phyloP scores from a whole-genome alignment of 2,888 invertebrate species.

The Orthosia cruda region DNA sequence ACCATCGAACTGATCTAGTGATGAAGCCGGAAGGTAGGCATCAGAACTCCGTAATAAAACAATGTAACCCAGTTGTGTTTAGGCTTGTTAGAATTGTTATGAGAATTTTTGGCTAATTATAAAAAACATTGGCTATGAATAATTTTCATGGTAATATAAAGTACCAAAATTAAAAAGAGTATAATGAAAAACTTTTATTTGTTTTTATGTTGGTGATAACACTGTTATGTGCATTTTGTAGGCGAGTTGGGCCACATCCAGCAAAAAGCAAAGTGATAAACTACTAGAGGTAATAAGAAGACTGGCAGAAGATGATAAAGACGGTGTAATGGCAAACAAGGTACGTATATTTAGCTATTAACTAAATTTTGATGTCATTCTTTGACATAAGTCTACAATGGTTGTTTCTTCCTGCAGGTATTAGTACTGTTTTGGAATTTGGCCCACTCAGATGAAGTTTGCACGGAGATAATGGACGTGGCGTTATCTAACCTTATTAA shows the following conservation, averaged over 20 bases:
- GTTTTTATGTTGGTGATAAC: neutral
- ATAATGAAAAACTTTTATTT: no score
- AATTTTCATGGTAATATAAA: no score
- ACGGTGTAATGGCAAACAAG: constrained; percentile 99
- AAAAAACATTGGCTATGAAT: no score
- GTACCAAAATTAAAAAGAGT: no score
- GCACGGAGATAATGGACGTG: constrained; percentile 99
- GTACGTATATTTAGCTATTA: constrained; percentile 82
- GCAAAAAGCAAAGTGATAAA: constrained; percentile 98
- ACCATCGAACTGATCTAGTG: no score
- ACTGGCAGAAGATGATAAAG: constrained; percentile 99
- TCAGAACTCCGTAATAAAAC: no score
- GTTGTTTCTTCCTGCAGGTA: constrained; percentile 89
- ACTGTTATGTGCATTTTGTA: constrained; percentile 75
- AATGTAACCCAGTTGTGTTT: no score
- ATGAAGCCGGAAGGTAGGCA: no score
- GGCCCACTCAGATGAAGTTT: constrained; percentile 98
- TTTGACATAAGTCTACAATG: constrained; percentile 1
- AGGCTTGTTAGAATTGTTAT: no score
- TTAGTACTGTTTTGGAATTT: constrained; percentile 99
- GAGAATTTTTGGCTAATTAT: no score
- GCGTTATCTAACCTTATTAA: constrained; percentile 98
- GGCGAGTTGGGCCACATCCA: constrained; percentile 98
- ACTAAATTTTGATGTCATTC: neutral
- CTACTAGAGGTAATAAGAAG: constrained; percentile 98